Base-by-base conservation (phyloP, 2,888 invertebrate species). In the Phasia obesa region DNA sequence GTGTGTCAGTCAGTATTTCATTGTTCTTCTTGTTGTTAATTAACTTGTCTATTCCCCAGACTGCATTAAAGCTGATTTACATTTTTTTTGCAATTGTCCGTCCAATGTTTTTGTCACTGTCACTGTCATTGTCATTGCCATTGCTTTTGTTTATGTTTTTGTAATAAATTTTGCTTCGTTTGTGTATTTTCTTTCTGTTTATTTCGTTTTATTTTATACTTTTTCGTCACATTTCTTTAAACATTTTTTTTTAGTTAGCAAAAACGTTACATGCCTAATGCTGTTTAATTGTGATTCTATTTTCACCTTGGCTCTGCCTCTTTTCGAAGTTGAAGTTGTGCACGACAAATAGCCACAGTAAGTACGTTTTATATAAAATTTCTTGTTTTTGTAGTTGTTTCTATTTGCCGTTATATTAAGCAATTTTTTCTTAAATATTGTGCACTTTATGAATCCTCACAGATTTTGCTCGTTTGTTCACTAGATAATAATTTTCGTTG, bases 1-100 rank as follows among this genome's bases (percentile, higher is more conserved):
- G n/a, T 64, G 17, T 55, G 47, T 31, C 17, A 31, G 35, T 62
- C n/a, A n/a, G 17, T 35, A 13, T 51, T 4, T 27, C 4, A 60
- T 23, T 51, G 13, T 51, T 23, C 31, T 17, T 57, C 21, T 21
- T 74, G 53, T 31, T 23, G 53, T 23, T 59, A 0, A 21, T 53
- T 25, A 7, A 35, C 7, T 21, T 49, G 70, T 71, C 71, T 71
- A 64, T 71, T 64, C 57, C 64, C 75, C 55, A 70, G 74, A 82
- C 70, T 75, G 78, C 78, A 78, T 78, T 82, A 78, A 82, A 82
- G 78, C 78, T 78, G 78, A 78, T 74, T 82, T 82, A n/a, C n/a
- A n/a, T n/a, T n/a, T n/a, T n/a, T n/a, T n/a, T n/a, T n/a, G n/a
- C n/a, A n/a, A n/a, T n/a, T n/a, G n/a, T n/a, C n/a, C n/a, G n/a